These are phyloP conservation scores for Abramis brama DNA, from an alignment of 2,113 vertebrate species.

Conservation along the genomic window DNA sequence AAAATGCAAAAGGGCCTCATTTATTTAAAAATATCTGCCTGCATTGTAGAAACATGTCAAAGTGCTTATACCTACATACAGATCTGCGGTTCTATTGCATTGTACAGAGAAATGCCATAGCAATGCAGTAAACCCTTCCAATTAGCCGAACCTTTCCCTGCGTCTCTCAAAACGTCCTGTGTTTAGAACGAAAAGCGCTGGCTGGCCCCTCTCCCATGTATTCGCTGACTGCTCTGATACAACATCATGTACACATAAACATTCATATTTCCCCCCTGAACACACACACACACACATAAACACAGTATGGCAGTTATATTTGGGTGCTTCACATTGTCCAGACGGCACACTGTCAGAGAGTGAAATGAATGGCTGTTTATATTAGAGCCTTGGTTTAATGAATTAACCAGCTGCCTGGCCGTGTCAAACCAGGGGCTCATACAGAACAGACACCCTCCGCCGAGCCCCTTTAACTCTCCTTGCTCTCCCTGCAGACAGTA, in stretches of 20 bases:
- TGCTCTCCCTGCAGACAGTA: slow-evolving; percentile 64
- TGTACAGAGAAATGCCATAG: slow-evolving; percentile 54
- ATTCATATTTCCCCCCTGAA: slow-evolving; percentile 58
- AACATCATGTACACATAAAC: slow-evolving; percentile 58
- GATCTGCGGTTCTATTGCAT: slow-evolving; percentile 51
- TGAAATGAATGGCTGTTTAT: slow-evolving; percentile 99
- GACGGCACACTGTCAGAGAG: slow-evolving; percentile 89
- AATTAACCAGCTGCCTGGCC: slow-evolving; percentile 93
- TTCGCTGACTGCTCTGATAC: slow-evolving; percentile 41
- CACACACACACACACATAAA: slow-evolving; percentile 51
- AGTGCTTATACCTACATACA: slow-evolving; percentile 42
- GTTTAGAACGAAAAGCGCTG: slow-evolving; percentile 53
- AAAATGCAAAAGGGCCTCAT: neutral
- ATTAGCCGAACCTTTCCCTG: slow-evolving; percentile 50
- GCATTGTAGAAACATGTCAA: slow-evolving; percentile 14
- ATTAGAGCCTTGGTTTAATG: slow-evolving; percentile 99
- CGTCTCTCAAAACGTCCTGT: slow-evolving; percentile 47
- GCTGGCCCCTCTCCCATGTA: slow-evolving; percentile 41
- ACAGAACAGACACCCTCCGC: slow-evolving; percentile 85
- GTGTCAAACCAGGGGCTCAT: slow-evolving; percentile 89
- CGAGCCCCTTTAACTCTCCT: slow-evolving; percentile 40
- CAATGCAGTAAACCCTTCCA: slow-evolving; percentile 48
- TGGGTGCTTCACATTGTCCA: slow-evolving; percentile 92
- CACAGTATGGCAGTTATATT: slow-evolving; percentile 70
- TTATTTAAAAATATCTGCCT: neutral